phyloP scores from a whole-genome alignment of 2,888 invertebrate genomes.

The Scaptomyza polygonia region DNA sequence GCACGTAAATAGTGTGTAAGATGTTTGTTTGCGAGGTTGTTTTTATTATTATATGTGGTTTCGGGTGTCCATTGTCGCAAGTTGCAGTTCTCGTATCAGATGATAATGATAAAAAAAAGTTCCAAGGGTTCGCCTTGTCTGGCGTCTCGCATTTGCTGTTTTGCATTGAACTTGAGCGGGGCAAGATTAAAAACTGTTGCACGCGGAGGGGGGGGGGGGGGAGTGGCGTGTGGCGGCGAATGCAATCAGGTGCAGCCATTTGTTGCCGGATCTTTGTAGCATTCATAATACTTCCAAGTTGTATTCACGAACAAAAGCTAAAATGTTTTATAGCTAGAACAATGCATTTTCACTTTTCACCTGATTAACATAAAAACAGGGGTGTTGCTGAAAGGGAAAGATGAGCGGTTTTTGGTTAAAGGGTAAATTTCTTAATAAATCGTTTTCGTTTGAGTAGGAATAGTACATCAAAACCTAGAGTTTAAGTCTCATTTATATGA shows the following conservation, averaged over 20 bases:
- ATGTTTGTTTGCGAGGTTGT: not conserved
- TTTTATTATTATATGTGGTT: constrained; percentile 1
- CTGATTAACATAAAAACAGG: constrained; percentile 7
- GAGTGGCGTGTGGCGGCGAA: constrained; percentile 9
- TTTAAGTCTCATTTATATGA: too few species aligned
- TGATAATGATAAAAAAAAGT: constrained; percentile 41
- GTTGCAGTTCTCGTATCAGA: constrained; percentile 42
- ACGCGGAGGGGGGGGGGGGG: too few species aligned
- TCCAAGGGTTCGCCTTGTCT: constrained; percentile 78
- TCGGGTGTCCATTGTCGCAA: constrained; percentile 27
- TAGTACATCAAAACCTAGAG: too few species aligned
- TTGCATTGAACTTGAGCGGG: constrained; percentile 74
- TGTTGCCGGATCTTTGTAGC: constrained; percentile 73
- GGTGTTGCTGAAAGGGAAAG: too few species aligned
- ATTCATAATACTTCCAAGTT: constrained; percentile 12
- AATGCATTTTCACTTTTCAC: constrained; percentile 76
- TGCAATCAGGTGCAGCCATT: constrained; percentile 75
- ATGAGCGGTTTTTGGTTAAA: too few species aligned
- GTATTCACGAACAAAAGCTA: constrained; percentile 62
- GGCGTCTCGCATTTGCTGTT: constrained; percentile 66
- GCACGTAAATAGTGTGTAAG: constrained; percentile 5
- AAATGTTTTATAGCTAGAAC: constrained; percentile 71
- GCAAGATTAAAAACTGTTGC: not conserved
- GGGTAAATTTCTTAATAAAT: too few species aligned
- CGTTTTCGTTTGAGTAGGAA: too few species aligned